phyloP scores from a whole-genome alignment of 2,797 vertebrate genomes.

The Aldrovandia affinis region DNA sequence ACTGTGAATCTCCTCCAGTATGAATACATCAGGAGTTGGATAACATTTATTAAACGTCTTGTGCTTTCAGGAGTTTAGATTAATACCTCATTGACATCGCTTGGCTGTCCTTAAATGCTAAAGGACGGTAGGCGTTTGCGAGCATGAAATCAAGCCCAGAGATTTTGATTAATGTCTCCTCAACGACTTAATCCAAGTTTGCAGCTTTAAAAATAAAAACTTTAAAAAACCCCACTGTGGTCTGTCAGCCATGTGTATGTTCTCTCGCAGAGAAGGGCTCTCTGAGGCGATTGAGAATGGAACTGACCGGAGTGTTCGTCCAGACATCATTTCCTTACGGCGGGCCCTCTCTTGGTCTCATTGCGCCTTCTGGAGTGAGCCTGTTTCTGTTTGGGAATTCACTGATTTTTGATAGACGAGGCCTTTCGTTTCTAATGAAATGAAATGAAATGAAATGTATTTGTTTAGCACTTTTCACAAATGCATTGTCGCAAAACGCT shows the following conservation, averaged over 20 bases:
- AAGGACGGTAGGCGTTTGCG: background rate
- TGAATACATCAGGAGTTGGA: background rate
- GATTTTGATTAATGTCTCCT: background rate
- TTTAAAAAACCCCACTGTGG: background rate
- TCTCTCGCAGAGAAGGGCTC: background rate
- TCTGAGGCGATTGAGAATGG: background rate
- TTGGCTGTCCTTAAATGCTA: background rate
- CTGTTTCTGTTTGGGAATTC: too few relatives aligned
- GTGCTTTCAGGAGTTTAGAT: background rate
- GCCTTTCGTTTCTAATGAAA: too few relatives aligned
- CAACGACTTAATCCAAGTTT: background rate
- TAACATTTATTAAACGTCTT: background rate
- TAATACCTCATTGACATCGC: background rate
- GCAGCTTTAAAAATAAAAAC: background rate
- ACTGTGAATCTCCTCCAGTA: background rate
- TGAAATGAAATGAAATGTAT: too few relatives aligned
- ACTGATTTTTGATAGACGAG: too few relatives aligned
- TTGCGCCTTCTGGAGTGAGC: constrained; percentile 15
- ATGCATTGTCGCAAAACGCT: too few relatives aligned
- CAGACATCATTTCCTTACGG: background rate
- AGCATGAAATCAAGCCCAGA: background rate
- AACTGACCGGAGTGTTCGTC: background rate
- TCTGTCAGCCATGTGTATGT: background rate
- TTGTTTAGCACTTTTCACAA: too few relatives aligned
- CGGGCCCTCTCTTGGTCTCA: background rate